Percentiles rank a stretch among this genome's conserved stretches.
phyloP scores from a whole-genome alignment of 2,888 invertebrate species.

The Caenorhabditis sp. region DNA sequence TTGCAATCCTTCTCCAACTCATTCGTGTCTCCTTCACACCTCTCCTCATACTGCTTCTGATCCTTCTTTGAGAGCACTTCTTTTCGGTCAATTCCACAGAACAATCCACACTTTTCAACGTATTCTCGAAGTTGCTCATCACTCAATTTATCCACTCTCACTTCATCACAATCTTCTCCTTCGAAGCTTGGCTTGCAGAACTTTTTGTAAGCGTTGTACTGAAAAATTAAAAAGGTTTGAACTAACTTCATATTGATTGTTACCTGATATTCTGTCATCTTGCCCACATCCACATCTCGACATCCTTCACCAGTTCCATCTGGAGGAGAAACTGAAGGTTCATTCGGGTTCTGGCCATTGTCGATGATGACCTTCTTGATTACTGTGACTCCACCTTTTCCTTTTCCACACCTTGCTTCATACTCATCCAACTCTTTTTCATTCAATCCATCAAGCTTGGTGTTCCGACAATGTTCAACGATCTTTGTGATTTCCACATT shows the following conservation, averaged over 20 bases:
- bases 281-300: conserved; percentile 29
- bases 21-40: conserved; percentile 29
- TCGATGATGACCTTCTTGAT: conserved; percentile 21
- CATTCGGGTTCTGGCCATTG: background rate
- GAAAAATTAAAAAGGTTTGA: background rate
- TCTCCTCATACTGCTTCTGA: conserved; percentile 25
- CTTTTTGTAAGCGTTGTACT: conserved; percentile 42
- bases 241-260: background rate
- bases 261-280: conserved; percentile 17
- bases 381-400: background rate
- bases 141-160: conserved; percentile 27
- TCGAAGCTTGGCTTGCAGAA: conserved; percentile 29
- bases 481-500: conserved; percentile 22
- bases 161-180: conserved; percentile 42
- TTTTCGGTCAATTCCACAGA: conserved; percentile 43
- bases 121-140: conserved; percentile 36
- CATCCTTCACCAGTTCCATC: conserved; percentile 1
- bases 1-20: conserved; percentile 51
- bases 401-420: background rate
- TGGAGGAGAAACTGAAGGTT: background rate
- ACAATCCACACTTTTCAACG: conserved; percentile 38
- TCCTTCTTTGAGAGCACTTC: conserved; percentile 23
- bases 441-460: background rate
- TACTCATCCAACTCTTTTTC: background rate
- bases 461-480: background rate